Percentiles rank a stretch among this genome's conserved stretches.
These are phyloP conservation scores for Dione juno DNA, from an alignment of 2,888 invertebrate genomes.

Conservation along the genomic window DNA sequence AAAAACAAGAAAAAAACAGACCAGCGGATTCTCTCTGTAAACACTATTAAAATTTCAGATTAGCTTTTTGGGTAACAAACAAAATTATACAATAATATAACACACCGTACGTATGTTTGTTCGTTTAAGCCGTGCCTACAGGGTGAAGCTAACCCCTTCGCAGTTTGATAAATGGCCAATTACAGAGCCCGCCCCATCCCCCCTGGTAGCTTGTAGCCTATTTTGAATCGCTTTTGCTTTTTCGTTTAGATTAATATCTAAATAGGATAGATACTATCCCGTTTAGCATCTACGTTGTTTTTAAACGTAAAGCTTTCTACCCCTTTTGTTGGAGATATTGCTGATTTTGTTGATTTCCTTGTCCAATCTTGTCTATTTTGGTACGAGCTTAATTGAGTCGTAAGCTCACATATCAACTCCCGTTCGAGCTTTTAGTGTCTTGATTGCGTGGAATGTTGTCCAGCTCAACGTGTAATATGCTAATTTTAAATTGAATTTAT, in stretches of 20 bases:
- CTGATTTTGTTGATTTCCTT: slow-evolving; percentile 49
- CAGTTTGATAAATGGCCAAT: slow-evolving; percentile 85
- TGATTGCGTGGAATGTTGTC: slow-evolving; percentile 40
- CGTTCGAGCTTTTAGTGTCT: slow-evolving; percentile 27
- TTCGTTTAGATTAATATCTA: slow-evolving; percentile 84
- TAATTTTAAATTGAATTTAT: slow-evolving; percentile 34
- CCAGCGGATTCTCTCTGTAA: slow-evolving; percentile 21
- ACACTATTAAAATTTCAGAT: slow-evolving; percentile 44
- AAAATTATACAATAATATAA: slow-evolving; percentile 45
- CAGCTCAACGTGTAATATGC: slow-evolving; percentile 36
- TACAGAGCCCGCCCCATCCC: slow-evolving; percentile 80
- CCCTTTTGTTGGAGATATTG: slow-evolving; percentile 49
- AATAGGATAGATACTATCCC: slow-evolving; percentile 84
- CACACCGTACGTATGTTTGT: slow-evolving; percentile 56
- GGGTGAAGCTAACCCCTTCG: slow-evolving; percentile 79
- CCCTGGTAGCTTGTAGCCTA: slow-evolving; percentile 83
- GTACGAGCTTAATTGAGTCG: slow-evolving; percentile 23
- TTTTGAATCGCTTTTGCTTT: slow-evolving; percentile 84
- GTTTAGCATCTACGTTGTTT: slow-evolving; percentile 83
- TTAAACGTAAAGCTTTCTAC: slow-evolving; percentile 81
- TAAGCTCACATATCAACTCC: slow-evolving; percentile 18
- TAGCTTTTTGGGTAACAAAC: slow-evolving; percentile 40
- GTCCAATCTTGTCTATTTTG: slow-evolving; percentile 20
- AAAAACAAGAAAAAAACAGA: slow-evolving; percentile 10
- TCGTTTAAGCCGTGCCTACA: slow-evolving; percentile 61